Evolutionary conservation across 1,140 invertebrate genomes (phyloP), one percentile per base, ranked within the genome.

Genomic region (Samia ricini): DNA sequence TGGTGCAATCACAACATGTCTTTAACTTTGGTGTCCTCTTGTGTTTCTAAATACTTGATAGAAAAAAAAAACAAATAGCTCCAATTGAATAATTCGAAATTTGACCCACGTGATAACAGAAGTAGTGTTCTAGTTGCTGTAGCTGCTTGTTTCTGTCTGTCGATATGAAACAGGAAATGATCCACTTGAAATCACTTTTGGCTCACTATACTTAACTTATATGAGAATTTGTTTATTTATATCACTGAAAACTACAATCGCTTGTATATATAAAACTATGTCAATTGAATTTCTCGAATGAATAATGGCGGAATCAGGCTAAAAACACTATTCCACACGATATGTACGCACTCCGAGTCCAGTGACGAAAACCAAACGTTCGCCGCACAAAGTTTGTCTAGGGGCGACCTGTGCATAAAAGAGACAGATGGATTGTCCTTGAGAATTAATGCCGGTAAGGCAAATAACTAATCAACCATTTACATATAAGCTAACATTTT

Each of bases 41-140:
- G 10, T 42, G n/a, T 10, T 42, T 36, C 33, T 15, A 42, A 42
- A 86, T 68, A 60, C 23, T 49, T 42, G 42, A 6, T n/a, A n/a
- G n/a, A n/a, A n/a, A n/a, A n/a, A 26, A 49, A 15, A 18, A 59
- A 59, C 21, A 22, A 49, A 33, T 57, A 23, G n/a, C 6, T 36
- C 60, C 69, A 71, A 68, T 51, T 64, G 72, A 65, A 73, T 73
- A 77, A 85, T 82, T 83, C 76, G 67, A 89, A 88, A 85, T 85
- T 86, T 77, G 72, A 85, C 85, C 88, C 88, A 90, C 88, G 88
- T 90, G 88, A 90, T 90, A 88, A 83, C 71, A 68, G 83, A 84
- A 81, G 79, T 76, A 82, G 75, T 85, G 77, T 72, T 73, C 76
- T 82, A 79, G 79, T 70, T 73, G 64, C 77, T 77, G 82, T 68